Conservation (phyloP, 1,140 invertebrate species). For the Formica exsecta region DNA sequence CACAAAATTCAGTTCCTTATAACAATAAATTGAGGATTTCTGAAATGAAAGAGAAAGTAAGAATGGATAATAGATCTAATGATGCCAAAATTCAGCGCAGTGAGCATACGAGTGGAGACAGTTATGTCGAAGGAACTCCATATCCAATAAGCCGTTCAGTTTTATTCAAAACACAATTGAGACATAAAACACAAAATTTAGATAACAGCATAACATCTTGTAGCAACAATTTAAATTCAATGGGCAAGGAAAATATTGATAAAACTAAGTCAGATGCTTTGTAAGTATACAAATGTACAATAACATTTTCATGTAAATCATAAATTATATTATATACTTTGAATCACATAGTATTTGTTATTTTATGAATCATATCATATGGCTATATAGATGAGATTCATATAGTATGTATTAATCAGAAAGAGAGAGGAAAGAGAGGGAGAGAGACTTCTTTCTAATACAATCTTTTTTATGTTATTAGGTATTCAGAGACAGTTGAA, state of each 20-base stretch:
- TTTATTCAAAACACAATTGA: slow-evolving; percentile 48
- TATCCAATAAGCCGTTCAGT: slow-evolving; percentile 46
- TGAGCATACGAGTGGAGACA: not conserved
- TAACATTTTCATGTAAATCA: not conserved
- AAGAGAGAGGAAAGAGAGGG: too few species aligned
- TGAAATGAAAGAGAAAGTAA: not conserved
- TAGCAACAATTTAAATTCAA: not conserved
- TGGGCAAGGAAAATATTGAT: not conserved
- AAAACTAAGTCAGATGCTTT: not conserved
- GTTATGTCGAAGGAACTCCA: slow-evolving; percentile 50
- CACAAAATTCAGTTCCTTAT: not conserved
- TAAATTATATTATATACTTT: not conserved
- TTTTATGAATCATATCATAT: not conserved
- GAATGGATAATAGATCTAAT: not conserved
- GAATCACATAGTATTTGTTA: not conserved
- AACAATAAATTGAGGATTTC: not conserved
- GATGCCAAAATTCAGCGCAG: not conserved
- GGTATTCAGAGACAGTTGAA: slow-evolving; percentile 14
- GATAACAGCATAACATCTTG: not conserved
- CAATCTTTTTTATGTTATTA: slow-evolving; percentile 2
- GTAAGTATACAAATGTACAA: slow-evolving; percentile 47
- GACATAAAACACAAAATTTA: slow-evolving; percentile 6
- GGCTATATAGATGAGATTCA: not conserved
- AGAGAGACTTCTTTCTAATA: not conserved
- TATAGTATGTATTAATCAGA: not conserved